These are phyloP conservation scores for Rhinophrynus dorsalis DNA, from an alignment of 2,797 vertebrate genomes.

Conservation along the genomic window DNA sequence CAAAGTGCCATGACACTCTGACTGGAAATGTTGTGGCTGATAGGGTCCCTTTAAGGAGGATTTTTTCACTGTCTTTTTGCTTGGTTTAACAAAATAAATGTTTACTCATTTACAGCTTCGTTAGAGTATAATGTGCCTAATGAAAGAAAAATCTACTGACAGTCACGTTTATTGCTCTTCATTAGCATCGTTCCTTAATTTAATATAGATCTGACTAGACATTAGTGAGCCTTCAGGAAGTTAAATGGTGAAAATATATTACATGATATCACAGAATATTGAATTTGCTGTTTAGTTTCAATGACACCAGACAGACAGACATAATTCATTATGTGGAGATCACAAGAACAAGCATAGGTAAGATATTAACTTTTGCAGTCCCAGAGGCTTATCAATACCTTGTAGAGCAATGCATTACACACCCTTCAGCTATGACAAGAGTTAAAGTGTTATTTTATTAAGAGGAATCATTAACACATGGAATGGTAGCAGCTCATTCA, in stretches of 20 bases:
- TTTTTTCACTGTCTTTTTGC: slow-evolving; percentile 72
- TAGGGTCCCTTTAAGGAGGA: too few species aligned
- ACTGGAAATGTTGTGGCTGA: too few species aligned
- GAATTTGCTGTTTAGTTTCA: slow-evolving; percentile 78
- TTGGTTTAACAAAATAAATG: slow-evolving; percentile 78
- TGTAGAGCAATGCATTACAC: too few species aligned
- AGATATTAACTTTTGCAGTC: too few species aligned
- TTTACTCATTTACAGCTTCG: slow-evolving; percentile 81
- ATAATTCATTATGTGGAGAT: slow-evolving; percentile 73
- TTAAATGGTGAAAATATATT: slow-evolving; percentile 81
- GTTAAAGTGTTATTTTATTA: too few species aligned
- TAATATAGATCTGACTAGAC: slow-evolving; percentile 85
- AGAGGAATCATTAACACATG: too few species aligned
- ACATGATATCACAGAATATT: slow-evolving; percentile 78
- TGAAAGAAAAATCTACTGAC: slow-evolving; percentile 84
- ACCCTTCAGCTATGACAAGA: too few species aligned
- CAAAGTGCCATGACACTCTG: too few species aligned
- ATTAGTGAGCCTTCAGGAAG: slow-evolving; percentile 83
- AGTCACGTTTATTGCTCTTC: slow-evolving; percentile 82
- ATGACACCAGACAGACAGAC: slow-evolving; percentile 75
- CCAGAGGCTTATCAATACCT: too few species aligned
- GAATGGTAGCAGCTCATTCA: too few species aligned
- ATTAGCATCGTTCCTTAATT: slow-evolving; percentile 83
- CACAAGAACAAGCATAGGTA: too few species aligned
- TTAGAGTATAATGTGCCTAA: slow-evolving; percentile 84